Percentiles rank a stretch among this genome's conserved stretches.
phyloP scores from a whole-genome alignment of 1,140 invertebrate genomes.

The Zaprionus capensis region DNA sequence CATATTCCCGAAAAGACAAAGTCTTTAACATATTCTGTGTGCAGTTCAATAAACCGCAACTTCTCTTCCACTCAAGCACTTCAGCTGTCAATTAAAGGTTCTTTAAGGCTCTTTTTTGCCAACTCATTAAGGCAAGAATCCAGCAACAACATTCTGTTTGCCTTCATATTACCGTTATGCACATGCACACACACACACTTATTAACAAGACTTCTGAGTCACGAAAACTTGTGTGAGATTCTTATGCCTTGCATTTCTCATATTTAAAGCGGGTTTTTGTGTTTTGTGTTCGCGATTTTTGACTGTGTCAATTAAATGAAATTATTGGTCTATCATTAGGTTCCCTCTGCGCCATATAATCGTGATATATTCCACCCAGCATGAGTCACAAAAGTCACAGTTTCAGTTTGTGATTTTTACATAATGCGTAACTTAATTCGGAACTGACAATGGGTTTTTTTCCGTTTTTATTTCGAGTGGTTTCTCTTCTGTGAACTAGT shows the following conservation, averaged over 20 bases:
- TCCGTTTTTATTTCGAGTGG: constrained; percentile 12
- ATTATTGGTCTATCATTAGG: constrained; percentile 8
- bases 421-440: constrained; percentile 51
- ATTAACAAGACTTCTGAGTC: constrained; percentile 15
- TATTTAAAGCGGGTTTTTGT: neutral
- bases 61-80: constrained; percentile 8
- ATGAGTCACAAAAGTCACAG: constrained; percentile 50
- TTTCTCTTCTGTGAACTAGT: constrained; percentile 3
- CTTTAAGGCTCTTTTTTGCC: constrained; percentile 14
- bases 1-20: neutral
- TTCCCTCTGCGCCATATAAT: neutral
- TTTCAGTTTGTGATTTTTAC: constrained; percentile 51
- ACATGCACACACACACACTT: constrained; percentile 20
- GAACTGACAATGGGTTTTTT: constrained; percentile 40
- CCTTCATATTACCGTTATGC: constrained; percentile 42
- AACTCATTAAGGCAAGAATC: constrained; percentile 43
- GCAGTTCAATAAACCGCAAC: constrained; percentile 36
- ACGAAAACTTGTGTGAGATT: neutral
- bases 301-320: neutral
- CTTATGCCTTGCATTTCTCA: neutral
- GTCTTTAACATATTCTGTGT: neutral
- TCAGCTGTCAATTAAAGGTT: constrained; percentile 25
- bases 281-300: neutral
- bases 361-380: neutral
- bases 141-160: constrained; percentile 27